These are phyloP conservation scores for Motacilla tschutschensis DNA, from an alignment of 2,113 vertebrate species.

Conservation along the genomic window DNA sequence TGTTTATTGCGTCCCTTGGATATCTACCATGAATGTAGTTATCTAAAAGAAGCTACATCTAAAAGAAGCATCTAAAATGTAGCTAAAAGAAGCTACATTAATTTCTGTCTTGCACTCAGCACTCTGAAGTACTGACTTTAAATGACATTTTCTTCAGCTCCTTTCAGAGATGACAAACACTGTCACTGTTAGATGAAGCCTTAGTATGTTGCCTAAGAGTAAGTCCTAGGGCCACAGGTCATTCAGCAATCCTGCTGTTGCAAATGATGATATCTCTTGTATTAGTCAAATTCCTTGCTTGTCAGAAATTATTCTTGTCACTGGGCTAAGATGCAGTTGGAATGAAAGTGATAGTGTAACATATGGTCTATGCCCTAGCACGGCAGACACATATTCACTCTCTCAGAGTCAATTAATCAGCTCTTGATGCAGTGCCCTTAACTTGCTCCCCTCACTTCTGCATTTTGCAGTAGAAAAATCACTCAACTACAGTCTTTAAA, in stretches of 20 bases:
- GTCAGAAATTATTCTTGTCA: slow-evolving; percentile 69
- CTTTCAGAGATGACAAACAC: slow-evolving; percentile 42
- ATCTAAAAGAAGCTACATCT: not conserved
- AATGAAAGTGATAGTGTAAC: slow-evolving; percentile 66
- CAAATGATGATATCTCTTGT: slow-evolving; percentile 46
- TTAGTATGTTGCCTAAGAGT: slow-evolving; percentile 17
- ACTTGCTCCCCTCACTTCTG: slow-evolving; percentile 25
- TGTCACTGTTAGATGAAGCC: slow-evolving; percentile 56
- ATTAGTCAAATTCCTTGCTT: slow-evolving; percentile 49
- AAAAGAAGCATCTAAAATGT: not conserved
- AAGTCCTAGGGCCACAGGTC: slow-evolving; percentile 22
- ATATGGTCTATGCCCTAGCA: slow-evolving; percentile 69
- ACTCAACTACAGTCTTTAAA: not conserved
- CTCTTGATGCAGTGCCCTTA: slow-evolving; percentile 41
- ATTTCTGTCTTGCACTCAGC: slow-evolving; percentile 18
- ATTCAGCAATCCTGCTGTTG: slow-evolving; percentile 63
- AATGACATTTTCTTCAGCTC: slow-evolving; percentile 25
- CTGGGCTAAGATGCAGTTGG: slow-evolving; percentile 42
- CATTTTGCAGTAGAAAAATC: not conserved
- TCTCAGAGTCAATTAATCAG: slow-evolving; percentile 73
- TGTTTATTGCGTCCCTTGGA: not conserved
- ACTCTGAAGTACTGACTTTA: not conserved
- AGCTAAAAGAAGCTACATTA: not conserved
- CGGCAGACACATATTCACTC: slow-evolving; percentile 60
- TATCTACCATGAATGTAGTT: not conserved